Evolutionary conservation across 2,797 vertebrate genomes (phyloP), one percentile per base, ranked within the genome.

Genomic region (Urosaurus nigricauda): DNA sequence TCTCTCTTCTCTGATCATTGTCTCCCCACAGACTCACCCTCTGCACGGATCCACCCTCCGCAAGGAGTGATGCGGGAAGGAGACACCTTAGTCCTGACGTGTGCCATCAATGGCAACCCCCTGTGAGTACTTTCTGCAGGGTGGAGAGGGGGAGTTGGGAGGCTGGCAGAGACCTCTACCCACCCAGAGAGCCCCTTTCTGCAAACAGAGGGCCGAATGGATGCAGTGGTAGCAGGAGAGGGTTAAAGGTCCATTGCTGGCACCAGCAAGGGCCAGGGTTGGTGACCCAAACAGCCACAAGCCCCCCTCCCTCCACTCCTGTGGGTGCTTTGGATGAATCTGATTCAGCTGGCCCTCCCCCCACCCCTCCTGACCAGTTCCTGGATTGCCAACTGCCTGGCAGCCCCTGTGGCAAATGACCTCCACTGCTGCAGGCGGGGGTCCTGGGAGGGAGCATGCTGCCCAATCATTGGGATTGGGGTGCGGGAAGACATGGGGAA

Each of bases 31-130:
- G 96, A 95, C 88, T 95, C 96, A 4, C 96, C 96, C 32, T 95
- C 93, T 0, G 98, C 98, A 86, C 96, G 97, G 93, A 98, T 99
- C 88, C 94, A 97, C 81, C 97, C 98, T 87, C 98, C 98, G 9
- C 92, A 97, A 56, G 97, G 97, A 21, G 98, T 98, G 83, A 97
- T 98, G 92, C 94, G 98, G 95, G 98, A 99, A 92, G 98, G 98
- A 43, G 98, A 99, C 95, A 98, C 98, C 0, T 96, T 98, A 90
- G 97, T 96, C 92, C 97, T 98, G 89, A 98, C 97, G 63, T 98
- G 98, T 94, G 97, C 97, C 0, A 95, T 98, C 92, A 96, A 96
- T 0, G 98, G 98, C 82, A 99, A 99, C 95, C 98, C 98, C 88
- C 97, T 97, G 98, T 99, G 96, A 98, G 98, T 97, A 35, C 65